Evolutionary conservation across 2,113 vertebrate species (phyloP).

Genomic region (Girardinichthys multiradiatus): DNA sequence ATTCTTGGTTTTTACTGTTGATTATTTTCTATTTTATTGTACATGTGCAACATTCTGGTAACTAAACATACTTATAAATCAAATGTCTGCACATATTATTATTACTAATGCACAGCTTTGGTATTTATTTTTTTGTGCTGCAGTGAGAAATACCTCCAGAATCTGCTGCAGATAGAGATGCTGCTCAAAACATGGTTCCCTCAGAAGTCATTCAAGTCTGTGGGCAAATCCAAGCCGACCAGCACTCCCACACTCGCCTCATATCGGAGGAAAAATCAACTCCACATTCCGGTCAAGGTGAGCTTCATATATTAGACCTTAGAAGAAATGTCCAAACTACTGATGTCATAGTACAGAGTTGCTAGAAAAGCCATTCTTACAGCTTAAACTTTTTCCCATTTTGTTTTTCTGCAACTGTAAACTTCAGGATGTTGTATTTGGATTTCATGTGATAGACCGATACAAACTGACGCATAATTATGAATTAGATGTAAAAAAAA

Average conservation of each 20-base stretch:
- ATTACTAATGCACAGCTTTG: neutral
- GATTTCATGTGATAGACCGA: neutral
- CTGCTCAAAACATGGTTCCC: conserved; percentile 92
- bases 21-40: neutral
- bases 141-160: conserved; percentile 88
- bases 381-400: neutral
- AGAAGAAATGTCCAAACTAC: too few relatives aligned
- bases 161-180: conserved; percentile 87
- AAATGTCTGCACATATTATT: neutral
- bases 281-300: conserved; percentile 77
- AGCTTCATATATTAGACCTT: conserved; percentile 12
- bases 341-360: too few relatives aligned
- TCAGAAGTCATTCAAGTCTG: conserved; percentile 51
- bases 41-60: neutral
- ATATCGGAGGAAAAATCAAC: conserved; percentile 73
- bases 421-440: neutral
- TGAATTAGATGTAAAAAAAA: neutral
- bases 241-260: conserved; percentile 13
- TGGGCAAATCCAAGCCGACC: conserved; percentile 21
- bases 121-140: neutral
- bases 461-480: too few relatives aligned
- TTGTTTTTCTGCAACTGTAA: neutral
- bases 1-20: neutral
- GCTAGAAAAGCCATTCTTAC: too few relatives aligned
- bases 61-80: neutral